Percentiles rank a stretch among this genome's conserved stretches.
phyloP scores from a whole-genome alignment of 64 coral and sea anemone species.

The Hydrozoanthus tunicans region DNA sequence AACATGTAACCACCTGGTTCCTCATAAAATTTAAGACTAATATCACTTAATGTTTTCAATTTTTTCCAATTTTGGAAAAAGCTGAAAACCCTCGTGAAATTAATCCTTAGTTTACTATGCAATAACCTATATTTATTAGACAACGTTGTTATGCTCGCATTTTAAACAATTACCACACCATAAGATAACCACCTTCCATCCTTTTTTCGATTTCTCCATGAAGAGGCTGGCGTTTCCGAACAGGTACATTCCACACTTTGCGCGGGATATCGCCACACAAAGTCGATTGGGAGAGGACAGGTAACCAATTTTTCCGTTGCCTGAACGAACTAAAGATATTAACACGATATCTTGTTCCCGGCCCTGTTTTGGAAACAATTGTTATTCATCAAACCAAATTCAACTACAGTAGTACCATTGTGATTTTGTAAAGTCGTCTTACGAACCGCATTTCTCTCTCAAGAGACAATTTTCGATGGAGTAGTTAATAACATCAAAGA shows the following conservation, averaged over 20 bases:
- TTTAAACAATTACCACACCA: neutral
- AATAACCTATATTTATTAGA: no score
- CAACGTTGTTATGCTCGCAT: neutral
- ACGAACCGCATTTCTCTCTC: no score
- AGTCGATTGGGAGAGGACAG: constrained; percentile 60
- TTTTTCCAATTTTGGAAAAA: no score
- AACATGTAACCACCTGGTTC: no score
- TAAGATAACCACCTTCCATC: constrained; percentile 51
- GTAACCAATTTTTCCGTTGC: constrained; percentile 50
- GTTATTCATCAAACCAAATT: neutral
- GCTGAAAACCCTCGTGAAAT: no score
- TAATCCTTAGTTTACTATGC: no score
- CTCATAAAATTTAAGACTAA: no score
- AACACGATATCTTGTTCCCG: constrained; percentile 77
- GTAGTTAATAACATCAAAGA: no score
- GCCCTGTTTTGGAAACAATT: constrained; percentile 27
- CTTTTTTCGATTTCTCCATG: neutral
- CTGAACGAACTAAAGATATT: constrained; percentile 68
- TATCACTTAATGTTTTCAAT: no score
- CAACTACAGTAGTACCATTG: neutral
- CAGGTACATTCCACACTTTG: constrained; percentile 70
- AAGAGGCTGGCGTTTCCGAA: constrained; percentile 59
- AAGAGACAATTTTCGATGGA: no score
- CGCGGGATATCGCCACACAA: constrained; percentile 79
- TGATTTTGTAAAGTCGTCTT: neutral